These are phyloP conservation scores for Dendrolimus punctatus DNA, from an alignment of 1,140 invertebrate genomes.

Conservation along the genomic window DNA sequence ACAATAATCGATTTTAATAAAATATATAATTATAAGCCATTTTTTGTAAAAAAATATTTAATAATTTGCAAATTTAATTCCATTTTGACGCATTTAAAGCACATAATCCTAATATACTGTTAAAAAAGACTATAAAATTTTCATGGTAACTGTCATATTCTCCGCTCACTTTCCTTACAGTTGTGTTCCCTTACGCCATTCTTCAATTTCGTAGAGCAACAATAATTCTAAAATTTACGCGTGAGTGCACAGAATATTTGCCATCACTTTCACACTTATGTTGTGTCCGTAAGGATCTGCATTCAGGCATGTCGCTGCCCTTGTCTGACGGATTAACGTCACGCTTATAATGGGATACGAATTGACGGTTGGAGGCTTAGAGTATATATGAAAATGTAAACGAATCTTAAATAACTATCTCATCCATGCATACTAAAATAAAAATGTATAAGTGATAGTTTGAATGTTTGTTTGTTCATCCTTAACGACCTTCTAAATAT, in stretches of 20 bases:
- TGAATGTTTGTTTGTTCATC: too few species aligned
- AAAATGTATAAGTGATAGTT: too few species aligned
- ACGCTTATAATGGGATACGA: conserved; percentile 53
- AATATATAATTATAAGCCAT: too few species aligned
- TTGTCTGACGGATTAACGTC: conserved; percentile 51
- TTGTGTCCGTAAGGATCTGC: conserved; percentile 27
- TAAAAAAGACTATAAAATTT: too few species aligned
- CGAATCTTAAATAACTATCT: conserved; percentile 6
- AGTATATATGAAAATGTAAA: conserved; percentile 38
- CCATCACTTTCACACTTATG: conserved; percentile 46
- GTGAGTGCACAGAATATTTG: conserved; percentile 60
- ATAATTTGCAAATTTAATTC: too few species aligned
- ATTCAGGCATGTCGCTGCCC: conserved; percentile 27
- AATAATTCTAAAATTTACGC: conserved; percentile 61
- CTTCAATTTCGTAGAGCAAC: conserved; percentile 26
- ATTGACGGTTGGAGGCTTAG: conserved; percentile 46
- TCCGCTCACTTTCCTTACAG: neutral
- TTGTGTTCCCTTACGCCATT: conserved; percentile 38
- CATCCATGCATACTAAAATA: too few species aligned
- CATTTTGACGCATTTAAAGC: too few species aligned
- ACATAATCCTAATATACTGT: too few species aligned
- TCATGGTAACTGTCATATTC: too few species aligned
- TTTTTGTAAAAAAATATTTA: too few species aligned
- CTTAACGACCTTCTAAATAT: too few species aligned
- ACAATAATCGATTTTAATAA: too few species aligned